phyloP scores from a whole-genome alignment of 2,888 invertebrate species.

The Eupithecia insigniata region DNA sequence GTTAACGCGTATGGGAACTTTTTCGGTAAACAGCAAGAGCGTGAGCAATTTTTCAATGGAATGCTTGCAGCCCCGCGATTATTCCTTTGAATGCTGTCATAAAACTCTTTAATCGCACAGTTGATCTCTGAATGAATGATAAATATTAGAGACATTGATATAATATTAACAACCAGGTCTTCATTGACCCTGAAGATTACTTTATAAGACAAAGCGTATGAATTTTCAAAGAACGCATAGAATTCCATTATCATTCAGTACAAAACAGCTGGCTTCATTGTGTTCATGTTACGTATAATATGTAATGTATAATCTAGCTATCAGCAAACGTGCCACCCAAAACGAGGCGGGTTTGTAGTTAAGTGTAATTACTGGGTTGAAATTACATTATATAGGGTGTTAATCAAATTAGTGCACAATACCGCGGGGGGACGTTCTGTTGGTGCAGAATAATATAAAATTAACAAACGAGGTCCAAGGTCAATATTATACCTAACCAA shows the following conservation, averaged over 20 bases:
- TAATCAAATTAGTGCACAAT: no score
- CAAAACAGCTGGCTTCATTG: constrained; percentile 18
- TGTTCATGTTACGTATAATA: constrained; percentile 1
- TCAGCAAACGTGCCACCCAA: background rate
- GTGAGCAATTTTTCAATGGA: background rate
- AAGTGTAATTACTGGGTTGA: no score
- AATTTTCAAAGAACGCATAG: constrained; percentile 6
- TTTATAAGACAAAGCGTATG: background rate
- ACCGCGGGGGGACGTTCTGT: no score
- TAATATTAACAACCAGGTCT: background rate
- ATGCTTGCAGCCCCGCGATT: background rate
- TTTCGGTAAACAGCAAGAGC: background rate
- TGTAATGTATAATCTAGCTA: background rate
- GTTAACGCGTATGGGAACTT: no score
- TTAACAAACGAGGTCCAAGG: no score
- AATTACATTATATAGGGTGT: no score
- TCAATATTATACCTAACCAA: no score
- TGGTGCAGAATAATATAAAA: no score
- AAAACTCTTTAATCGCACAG: background rate
- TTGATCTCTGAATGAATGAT: background rate
- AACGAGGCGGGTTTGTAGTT: no score
- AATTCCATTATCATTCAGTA: background rate
- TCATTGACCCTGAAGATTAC: background rate
- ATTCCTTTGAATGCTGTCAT: background rate
- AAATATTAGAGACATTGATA: constrained; percentile 27